Conservation (phyloP, 2,113 vertebrate species). For the Salminus brasiliensis region DNA sequence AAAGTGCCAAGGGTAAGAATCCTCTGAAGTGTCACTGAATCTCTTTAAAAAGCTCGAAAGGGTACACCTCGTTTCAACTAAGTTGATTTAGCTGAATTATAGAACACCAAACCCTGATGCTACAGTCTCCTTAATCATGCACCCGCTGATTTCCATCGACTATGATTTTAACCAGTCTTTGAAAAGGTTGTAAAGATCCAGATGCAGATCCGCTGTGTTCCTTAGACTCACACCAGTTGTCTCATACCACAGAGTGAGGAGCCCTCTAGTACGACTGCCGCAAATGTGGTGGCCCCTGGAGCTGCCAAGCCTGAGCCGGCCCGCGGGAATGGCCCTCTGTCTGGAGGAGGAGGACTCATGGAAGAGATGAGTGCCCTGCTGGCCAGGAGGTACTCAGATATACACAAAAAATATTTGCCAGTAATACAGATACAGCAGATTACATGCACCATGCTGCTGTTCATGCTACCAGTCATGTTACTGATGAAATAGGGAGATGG, state of each 20-base stretch:
- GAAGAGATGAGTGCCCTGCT: slow-evolving; percentile 99
- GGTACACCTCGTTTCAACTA: too few species aligned
- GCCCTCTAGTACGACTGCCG: slow-evolving; percentile 75
- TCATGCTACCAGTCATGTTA: not conserved
- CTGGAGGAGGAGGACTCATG: slow-evolving; percentile 92
- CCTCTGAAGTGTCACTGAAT: not conserved
- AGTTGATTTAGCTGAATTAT: not conserved
- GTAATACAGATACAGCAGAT: not conserved
- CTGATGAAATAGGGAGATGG: not conserved
- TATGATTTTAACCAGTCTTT: not conserved
- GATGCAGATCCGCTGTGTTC: not conserved
- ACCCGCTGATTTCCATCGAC: not conserved
- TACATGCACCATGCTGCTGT: too few species aligned
- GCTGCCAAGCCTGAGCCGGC: slow-evolving; percentile 84
- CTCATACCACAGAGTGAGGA: slow-evolving; percentile 82
- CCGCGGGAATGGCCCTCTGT: slow-evolving; percentile 90
- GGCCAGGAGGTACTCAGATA: slow-evolving; percentile 86
- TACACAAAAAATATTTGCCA: not conserved
- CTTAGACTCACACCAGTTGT: not conserved
- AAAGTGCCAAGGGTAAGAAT: slow-evolving; percentile 91
- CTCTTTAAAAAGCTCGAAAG: not conserved
- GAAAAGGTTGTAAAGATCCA: not conserved
- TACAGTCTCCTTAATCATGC: not conserved
- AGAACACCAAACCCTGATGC: not conserved
- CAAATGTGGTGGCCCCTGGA: slow-evolving; percentile 61